Percentiles rank a stretch among this genome's conserved stretches.
phyloP scores from a whole-genome alignment of 2,888 invertebrate species.

The Cabera pusaria region DNA sequence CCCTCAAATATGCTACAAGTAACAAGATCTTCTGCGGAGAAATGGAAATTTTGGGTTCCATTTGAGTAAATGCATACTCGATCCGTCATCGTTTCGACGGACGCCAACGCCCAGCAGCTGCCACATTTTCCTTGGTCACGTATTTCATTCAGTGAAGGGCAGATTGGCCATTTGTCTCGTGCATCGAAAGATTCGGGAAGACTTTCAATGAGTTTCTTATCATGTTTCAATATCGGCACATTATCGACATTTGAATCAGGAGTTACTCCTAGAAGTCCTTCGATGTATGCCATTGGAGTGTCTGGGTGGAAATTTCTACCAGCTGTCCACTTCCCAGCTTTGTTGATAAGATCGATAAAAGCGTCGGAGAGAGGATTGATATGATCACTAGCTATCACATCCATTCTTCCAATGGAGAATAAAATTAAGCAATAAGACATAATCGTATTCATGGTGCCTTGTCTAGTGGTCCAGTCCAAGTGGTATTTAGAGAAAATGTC shows the following conservation, averaged over 20 bases:
- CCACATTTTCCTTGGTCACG: constrained; percentile 92
- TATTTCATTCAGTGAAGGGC: constrained; percentile 88
- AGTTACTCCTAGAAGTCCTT: constrained; percentile 18
- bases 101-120: constrained; percentile 93
- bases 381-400: constrained; percentile 1
- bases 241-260: not conserved
- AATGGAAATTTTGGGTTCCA: constrained; percentile 84
- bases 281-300: constrained; percentile 82
- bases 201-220: constrained; percentile 7
- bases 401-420: no score
- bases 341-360: constrained; percentile 87
- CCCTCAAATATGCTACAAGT: not conserved
- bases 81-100: constrained; percentile 92
- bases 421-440: no score
- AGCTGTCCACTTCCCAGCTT: constrained; percentile 88
- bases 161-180: constrained; percentile 89
- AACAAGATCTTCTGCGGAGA: constrained; percentile 69
- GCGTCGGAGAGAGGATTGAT: constrained; percentile 84
- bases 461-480: no score
- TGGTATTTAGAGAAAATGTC: no score
- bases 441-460: no score
- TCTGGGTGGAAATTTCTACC: constrained; percentile 87
- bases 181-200: constrained; percentile 91
- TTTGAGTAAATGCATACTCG: constrained; percentile 88
- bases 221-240: constrained; percentile 1